Percentiles rank a stretch among this genome's conserved stretches.
Conservation (phyloP, 1,140 invertebrate genomes). For the Aradophagus sp. region DNA sequence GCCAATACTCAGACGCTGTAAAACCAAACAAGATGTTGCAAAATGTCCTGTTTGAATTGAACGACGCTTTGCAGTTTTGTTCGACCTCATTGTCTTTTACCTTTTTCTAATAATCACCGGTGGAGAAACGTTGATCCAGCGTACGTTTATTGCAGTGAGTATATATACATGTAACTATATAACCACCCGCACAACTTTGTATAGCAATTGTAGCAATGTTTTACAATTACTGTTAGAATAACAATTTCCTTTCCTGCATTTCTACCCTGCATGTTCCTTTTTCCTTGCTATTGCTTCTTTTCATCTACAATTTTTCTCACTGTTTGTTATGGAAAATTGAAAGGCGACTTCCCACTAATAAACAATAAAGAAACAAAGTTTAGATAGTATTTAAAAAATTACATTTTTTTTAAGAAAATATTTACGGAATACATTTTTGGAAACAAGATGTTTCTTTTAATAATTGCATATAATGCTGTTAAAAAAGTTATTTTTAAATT, state of each 20-base stretch:
- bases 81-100: slow-evolving; percentile 6
- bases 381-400: too few relatives aligned
- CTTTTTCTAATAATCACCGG: slow-evolving; percentile 37
- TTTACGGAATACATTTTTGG: too few relatives aligned
- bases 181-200: slow-evolving; percentile 56
- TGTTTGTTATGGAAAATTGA: too few relatives aligned
- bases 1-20: slow-evolving; percentile 14
- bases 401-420: too few relatives aligned
- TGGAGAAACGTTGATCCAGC: slow-evolving; percentile 60
- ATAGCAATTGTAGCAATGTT: slow-evolving; percentile 9
- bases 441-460: too few relatives aligned
- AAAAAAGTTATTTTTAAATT: too few relatives aligned
- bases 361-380: too few relatives aligned
- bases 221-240: not conserved
- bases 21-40: slow-evolving; percentile 47
- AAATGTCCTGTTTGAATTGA: slow-evolving; percentile 23
- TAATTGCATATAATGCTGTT: too few relatives aligned
- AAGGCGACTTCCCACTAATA: too few relatives aligned
- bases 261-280: too few relatives aligned
- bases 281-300: too few relatives aligned
- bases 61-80: slow-evolving; percentile 2
- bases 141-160: slow-evolving; percentile 60
- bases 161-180: slow-evolving; percentile 51
- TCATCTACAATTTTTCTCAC: too few relatives aligned
- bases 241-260: not conserved